Evolutionary conservation across 1,140 invertebrate species (phyloP), one percentile per base, ranked within the genome.

Genomic region (Wiebesia pumilae): DNA sequence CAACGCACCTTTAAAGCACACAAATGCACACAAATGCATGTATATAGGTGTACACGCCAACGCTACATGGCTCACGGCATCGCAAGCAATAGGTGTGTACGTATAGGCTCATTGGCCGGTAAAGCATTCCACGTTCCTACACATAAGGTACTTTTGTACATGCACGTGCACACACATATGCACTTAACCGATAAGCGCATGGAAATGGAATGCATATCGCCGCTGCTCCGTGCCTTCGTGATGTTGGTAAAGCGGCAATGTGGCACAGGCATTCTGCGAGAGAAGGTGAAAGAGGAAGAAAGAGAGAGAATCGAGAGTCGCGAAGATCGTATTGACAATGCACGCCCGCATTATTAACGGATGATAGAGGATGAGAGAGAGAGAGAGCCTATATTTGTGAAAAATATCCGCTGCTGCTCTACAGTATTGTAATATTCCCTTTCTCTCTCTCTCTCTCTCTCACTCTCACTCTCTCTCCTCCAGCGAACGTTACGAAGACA

Each of bases 81-180:
- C 58, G 14, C 58, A 62, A 62, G 58, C 24, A 62, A 62, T 27
- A 62, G 58, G 58, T 62, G n/a, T 14, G 24, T 62, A 62, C 24
- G 27, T 10, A 27, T 62, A 27, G 24, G 58, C 14, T 62, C 58
- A 24, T 62, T 27, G 58, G 24, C 27, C 27, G 58, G 58, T 62
- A 75, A 75, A 43, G 71, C 71, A 75, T 75, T 75, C 69, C 69
- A 38, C 16, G 33, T 71, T 71, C 33, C 33, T 35, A 24, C 33
- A 33, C 65, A 21, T 38, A 38, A 38, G 69, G 33, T 24, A 7
- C 35, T 38, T 35, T 33, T 27, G 33, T 7, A 24, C 33, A 35
- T 38, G 35, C 21, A 38, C n/a, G 19, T 9, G 9, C 65, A 35
- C 12, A 27, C 58, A 24, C 24, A 54, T n/a, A n/a, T n/a, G n/a